Base-by-base conservation (phyloP, 2,797 vertebrate species). In the Scolopax bukidnonensis region DNA sequence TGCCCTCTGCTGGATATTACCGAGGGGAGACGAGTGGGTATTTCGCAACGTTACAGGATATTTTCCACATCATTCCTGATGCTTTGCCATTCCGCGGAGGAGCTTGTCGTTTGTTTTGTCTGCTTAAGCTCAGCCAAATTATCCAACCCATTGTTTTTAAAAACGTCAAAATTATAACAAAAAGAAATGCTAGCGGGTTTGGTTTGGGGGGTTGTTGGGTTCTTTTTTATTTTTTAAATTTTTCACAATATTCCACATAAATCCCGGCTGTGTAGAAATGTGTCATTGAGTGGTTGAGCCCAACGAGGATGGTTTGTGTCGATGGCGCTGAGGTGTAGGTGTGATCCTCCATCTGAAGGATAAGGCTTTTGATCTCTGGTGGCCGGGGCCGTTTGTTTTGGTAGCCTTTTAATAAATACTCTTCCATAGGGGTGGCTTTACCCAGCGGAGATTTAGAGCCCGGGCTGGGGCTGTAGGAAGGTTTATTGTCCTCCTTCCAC, bases 1-100 rank as follows among this genome's bases (percentile, higher is more conserved):
- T 97, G 97, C 97, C 97, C 97, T 97, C 97, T 98, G 95, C 97
- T 98, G 97, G 97, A 69, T 71, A 59, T 50, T 81, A 8, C 77
- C 16, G 23, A 56, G 43, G 24, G 51, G 87, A 89, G 53, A 32
- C 7, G 8, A 12, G 6, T 69, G 85, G 77, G 67, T 69, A 45
- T 64, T 83, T 70, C 24, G 2, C 25, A 25, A 4, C 3, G 4
- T 27, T 74, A 3, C n/a, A 16, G 5, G 21, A 4, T 36, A 32
- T 64, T 38, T 64, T 6, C 53, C 53, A 2, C 40, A 1, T 20
- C 23, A 3, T 45, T 91, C 84, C 87, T 24, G 24, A 15, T 25
- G 67, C 6, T 69, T 48, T 53, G 20, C 71, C 36, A 1, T 27
- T 23, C 2, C 33, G 1, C 33, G 3, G 18, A 33, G 51, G 50